Evolutionary conservation across 2,888 invertebrate genomes (phyloP), one percentile per base, ranked within the genome.

Genomic region (Pinctada fucata): DNA sequence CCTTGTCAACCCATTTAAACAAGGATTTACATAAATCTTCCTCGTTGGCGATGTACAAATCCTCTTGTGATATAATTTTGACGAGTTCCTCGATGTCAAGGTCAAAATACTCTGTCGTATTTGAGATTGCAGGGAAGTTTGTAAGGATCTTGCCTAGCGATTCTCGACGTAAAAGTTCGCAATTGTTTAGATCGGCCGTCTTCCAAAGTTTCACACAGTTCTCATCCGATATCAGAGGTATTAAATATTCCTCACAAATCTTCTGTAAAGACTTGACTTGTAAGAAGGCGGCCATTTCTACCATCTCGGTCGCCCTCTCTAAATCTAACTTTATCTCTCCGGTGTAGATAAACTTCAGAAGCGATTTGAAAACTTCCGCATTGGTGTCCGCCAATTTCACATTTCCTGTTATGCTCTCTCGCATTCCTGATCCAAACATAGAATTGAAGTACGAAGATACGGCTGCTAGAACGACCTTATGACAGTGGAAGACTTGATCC

Each of bases 201-300:
- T 93, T 93, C 88, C 93, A 93, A 70, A 94, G 93, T 2, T 93
- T 93, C 48, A 94, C 87, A 84, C 93, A 93, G 86, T 94, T 94
- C 83, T 95, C 95, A 0, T 96, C 95, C 58, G 93, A 95, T 48
- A 97, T 93, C 80, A 95, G 95, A 69, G 93, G 93, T 78, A 95
- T 94, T 52, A 97, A 94, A 90, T 95, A 96, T 52, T 95, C 94
- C 88, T 96, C 96, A 93, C 97, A 97, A 51, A 96, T 94, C 81
- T 96, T 95, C 78, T 96, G 94, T 68, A 97, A 95, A 0, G 96
- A 96, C 72, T 95, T 93, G 86, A 97, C 96, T 86, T 96, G 95
- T 74, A 97, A 94, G 90, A 97, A 97, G 93, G 97, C 97, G 2
- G 97, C 96, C 0, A 96, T 95, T 88, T 96, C 95, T 13, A 97